Evolutionary conservation across 2,888 invertebrate species (phyloP), one percentile per base, ranked within the genome.

Genomic region (Cloeon dipterum): DNA sequence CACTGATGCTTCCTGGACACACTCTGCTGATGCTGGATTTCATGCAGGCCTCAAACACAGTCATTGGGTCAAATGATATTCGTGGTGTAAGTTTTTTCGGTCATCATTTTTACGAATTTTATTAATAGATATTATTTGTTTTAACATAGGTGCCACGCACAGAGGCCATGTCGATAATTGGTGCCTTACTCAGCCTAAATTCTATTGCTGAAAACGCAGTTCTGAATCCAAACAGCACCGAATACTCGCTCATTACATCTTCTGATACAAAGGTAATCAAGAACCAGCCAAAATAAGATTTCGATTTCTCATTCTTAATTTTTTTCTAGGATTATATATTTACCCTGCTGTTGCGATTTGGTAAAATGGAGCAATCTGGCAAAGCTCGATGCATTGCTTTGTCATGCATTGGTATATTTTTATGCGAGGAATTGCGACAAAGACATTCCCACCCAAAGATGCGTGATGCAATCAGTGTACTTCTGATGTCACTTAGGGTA

Each of bases 141-240:
- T 41, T 32, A 44, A 50, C 44, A 3, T 58, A 71, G 70, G 74
- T 76, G 41, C 93, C 93, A 0, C 67, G 91, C 40, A 76, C 81
- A 8, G 93, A 93, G 50, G 91, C 91, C 1, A 74, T 89, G 18
- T 78, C 86, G 0, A 74, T 93, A 42, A 61, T 94, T 21, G 89
- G 89, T 1, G 78, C 85, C 2, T 58, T 94, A 38, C 59, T 93
- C 29, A 77, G 85, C 44, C 67, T 86, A 44, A 83, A 88, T 1
- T 70, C 76, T 45, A 66, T 67, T 8, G 62, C 71, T 40, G 63
- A 68, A 49, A 67, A 68, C 47, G 72, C 74, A 2, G 71, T 74
- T 53, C 57, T 79, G 34, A 70, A 76, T 46, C 74, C 74, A 0
- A 67, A 66, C 42, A 63, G 67, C 2, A 57, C 65, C 32, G 62